A percentile compares a stretch with the other conserved stretches of the same genome.
These are phyloP conservation scores for Coilia nasus DNA, from an alignment of 2,797 vertebrate genomes.

Conservation along the genomic window DNA sequence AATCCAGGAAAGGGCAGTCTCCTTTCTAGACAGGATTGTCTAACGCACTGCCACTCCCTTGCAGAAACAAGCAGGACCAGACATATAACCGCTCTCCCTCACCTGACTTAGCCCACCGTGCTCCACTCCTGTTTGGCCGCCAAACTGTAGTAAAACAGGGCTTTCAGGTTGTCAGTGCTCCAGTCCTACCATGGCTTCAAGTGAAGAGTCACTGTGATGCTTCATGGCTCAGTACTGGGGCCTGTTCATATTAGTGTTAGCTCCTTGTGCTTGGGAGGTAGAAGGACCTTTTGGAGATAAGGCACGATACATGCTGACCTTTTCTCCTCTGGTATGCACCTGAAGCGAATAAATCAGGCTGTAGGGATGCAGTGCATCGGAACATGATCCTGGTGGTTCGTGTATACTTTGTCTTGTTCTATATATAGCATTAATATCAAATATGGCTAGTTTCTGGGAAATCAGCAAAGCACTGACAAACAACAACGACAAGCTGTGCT, in stretches of 20 bases:
- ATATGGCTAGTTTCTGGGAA: background rate
- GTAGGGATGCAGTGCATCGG: background rate
- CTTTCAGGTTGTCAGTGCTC: constrained; percentile 68
- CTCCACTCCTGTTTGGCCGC: constrained; percentile 65
- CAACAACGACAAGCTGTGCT: background rate
- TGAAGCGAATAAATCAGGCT: background rate
- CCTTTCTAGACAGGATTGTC: background rate
- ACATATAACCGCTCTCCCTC: constrained; percentile 9
- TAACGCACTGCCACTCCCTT: constrained; percentile 2
- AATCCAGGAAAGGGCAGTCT: constrained; percentile 64
- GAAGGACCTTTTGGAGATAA: background rate
- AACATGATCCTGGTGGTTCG: background rate
- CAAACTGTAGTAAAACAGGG: constrained; percentile 68
- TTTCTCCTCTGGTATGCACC: background rate
- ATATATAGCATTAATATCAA: background rate
- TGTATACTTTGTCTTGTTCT: background rate
- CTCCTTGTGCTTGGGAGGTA: background rate
- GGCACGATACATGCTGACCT: background rate
- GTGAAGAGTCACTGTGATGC: constrained; percentile 57
- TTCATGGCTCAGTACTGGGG: constrained; percentile 34
- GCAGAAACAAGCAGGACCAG: background rate
- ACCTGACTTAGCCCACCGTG: constrained; percentile 59
- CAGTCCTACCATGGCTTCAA: constrained; percentile 33
- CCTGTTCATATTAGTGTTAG: background rate
- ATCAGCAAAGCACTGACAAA: background rate